Evolutionary conservation across 92 coral and sea anemone genomes (phyloP), one percentile per base, ranked within the genome.

Genomic region (Porites divaricata): DNA sequence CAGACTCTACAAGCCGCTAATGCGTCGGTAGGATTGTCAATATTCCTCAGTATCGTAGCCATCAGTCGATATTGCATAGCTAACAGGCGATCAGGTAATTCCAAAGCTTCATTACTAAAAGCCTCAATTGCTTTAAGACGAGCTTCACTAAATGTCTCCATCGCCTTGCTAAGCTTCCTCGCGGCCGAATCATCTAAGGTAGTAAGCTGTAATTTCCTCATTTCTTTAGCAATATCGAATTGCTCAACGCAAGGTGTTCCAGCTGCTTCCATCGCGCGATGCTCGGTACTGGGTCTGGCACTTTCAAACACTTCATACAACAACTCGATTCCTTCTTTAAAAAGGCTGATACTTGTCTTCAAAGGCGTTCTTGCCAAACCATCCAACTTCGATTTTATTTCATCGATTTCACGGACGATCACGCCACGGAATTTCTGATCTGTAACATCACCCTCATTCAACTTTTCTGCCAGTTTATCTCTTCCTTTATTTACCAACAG

Each of bases 41-140:
- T 23, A 10, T 63, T 63, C 16, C 64, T 75, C n/a, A 87, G 74
- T 49, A 87, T 73, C 0, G 81, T 87, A 19, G 87, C 83, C 77
- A 87, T 75, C 73, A 87, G 22, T 54, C 90, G 76, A 53, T 76
- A 16, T 20, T 68, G 76, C 87, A 77, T 81, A 12, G 91, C 91
- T 19, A 75, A 71, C 59, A 88, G 48, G 48, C 91, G 87, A 51
- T 88, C 91, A 69, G 76, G n/a, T 1, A 24, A 14, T 0, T 25
- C 54, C 3, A 88, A 81, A 48, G 87, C 72, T 70, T 83, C 91
- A 59, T 83, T 76, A 16, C 45, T 35, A 59, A 88, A 88, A 20
- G 91, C 88, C 19, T 56, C 20, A 15, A 85, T 88, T 22, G 88
- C 88, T 45, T 77, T 23, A 10, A 28, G 24, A 1, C 84, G 70